Evolutionary conservation across 2,113 vertebrate species (phyloP).

Genomic region (Daphoenositta chrysoptera): DNA sequence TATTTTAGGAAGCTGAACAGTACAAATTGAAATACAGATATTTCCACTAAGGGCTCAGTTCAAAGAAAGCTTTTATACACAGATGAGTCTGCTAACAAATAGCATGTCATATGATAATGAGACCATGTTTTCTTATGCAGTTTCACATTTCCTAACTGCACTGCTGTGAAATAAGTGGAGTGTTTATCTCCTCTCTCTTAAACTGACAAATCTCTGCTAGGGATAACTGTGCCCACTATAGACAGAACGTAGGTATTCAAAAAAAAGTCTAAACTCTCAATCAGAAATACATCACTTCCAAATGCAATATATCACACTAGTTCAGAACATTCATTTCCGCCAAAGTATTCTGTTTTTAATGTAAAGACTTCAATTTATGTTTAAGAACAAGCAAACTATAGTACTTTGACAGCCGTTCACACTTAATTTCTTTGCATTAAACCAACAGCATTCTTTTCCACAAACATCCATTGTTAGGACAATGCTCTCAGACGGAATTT

Average conservation of each 20-base stretch:
- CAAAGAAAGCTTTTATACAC: slow-evolving; percentile 53
- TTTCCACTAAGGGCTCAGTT: slow-evolving; percentile 68
- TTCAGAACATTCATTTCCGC: slow-evolving; percentile 65
- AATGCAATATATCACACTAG: slow-evolving; percentile 58
- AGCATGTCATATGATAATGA: slow-evolving; percentile 70
- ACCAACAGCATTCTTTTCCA: slow-evolving; percentile 83
- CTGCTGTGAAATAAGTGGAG: slow-evolving; percentile 69
- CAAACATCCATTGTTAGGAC: slow-evolving; percentile 84
- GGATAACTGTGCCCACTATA: slow-evolving; percentile 39
- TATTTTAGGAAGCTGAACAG: slow-evolving; percentile 73
- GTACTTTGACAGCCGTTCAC: slow-evolving; percentile 78
- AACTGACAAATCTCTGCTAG: slow-evolving; percentile 47
- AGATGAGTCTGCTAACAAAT: slow-evolving; percentile 73
- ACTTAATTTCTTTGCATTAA: slow-evolving; percentile 83
- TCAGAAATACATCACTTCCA: slow-evolving; percentile 35
- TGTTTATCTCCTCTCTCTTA: slow-evolving; percentile 60
- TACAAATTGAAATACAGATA: slow-evolving; percentile 75
- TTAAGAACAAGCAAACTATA: slow-evolving; percentile 78
- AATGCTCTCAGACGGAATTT: slow-evolving; percentile 84
- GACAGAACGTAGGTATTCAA: slow-evolving; percentile 46
- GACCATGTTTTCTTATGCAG: slow-evolving; percentile 62
- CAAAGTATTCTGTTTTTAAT: slow-evolving; percentile 71
- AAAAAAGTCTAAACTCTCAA: slow-evolving; percentile 33
- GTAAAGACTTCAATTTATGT: slow-evolving; percentile 77
- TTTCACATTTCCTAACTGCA: slow-evolving; percentile 69